phyloP scores from a whole-genome alignment of 2,888 invertebrate genomes.

The Orchesella flavescens region DNA sequence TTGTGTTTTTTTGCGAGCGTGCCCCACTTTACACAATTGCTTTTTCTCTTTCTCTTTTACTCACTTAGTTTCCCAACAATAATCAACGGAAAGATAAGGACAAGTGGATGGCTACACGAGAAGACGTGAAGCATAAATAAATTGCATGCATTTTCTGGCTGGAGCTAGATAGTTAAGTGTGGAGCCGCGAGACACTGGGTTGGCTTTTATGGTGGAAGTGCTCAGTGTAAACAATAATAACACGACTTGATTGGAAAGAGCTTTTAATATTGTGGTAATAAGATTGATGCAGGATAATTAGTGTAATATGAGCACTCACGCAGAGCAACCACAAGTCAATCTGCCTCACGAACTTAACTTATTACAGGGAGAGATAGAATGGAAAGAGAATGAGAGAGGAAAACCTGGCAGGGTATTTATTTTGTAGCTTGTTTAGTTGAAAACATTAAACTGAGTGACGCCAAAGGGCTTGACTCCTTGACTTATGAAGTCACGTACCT shows the following conservation, averaged over 20 bases:
- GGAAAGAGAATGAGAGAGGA: constrained; percentile 7
- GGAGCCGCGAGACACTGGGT: constrained; percentile 6
- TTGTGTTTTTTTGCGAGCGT: no score
- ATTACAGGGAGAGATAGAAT: not conserved
- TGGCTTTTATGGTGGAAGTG: constrained; percentile 2
- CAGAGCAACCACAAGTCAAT: constrained; percentile 33
- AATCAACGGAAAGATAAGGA: no score
- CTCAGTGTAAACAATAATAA: constrained; percentile 16
- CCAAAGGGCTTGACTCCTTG: no score
- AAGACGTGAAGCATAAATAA: no score
- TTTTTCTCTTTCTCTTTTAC: no score
- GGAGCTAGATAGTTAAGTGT: no score
- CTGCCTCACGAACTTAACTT: not conserved
- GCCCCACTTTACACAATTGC: no score
- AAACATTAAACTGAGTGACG: no score
- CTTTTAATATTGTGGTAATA: constrained; percentile 24
- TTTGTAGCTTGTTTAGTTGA: not conserved
- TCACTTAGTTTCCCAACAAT: no score
- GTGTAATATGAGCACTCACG: constrained; percentile 52
- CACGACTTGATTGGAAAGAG: constrained; percentile 26
- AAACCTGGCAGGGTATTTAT: not conserved
- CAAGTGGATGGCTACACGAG: no score
- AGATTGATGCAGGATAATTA: constrained; percentile 54
- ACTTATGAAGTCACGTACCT: no score
- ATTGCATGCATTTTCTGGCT: no score